Conservation (phyloP, 2,888 invertebrate genomes). For the Thymelicus acteon region DNA sequence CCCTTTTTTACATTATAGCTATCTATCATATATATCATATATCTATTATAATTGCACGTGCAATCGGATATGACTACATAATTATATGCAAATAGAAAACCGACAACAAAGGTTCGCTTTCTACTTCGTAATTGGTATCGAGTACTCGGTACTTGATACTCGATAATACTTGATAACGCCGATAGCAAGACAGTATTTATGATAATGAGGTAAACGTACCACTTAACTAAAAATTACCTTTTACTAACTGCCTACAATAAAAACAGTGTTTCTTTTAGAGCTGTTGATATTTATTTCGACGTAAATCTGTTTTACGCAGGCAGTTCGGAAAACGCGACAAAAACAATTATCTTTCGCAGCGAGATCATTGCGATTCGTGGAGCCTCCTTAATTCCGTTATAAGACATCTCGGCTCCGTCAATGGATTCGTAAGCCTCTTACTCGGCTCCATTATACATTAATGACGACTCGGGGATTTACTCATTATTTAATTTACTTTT, state of each 20-base stretch:
- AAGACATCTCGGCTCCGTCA: conserved; percentile 21
- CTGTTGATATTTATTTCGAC: not conserved
- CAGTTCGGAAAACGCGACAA: conserved; percentile 3
- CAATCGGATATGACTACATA: no score
- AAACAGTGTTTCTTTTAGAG: not conserved
- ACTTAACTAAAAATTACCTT: not conserved
- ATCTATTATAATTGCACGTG: no score
- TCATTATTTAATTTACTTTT: conserved; percentile 20
- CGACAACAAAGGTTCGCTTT: no score
- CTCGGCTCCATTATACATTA: conserved; percentile 24
- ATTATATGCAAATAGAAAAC: no score
- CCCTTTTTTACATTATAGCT: no score
- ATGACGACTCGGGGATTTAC: conserved; percentile 23
- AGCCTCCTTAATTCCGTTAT: conserved; percentile 31
- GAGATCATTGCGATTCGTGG: conserved; percentile 15
- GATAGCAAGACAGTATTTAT: no score
- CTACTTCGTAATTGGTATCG: no score
- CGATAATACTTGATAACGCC: no score
- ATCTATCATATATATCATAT: no score
- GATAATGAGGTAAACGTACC: no score
- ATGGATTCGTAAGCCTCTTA: conserved; percentile 32
- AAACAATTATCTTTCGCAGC: conserved; percentile 26
- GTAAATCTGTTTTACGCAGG: not conserved
- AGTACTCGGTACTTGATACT: no score
- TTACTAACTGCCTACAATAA: not conserved